phyloP scores from a whole-genome alignment of 2,113 vertebrate species.

The Apeltes quadracus region DNA sequence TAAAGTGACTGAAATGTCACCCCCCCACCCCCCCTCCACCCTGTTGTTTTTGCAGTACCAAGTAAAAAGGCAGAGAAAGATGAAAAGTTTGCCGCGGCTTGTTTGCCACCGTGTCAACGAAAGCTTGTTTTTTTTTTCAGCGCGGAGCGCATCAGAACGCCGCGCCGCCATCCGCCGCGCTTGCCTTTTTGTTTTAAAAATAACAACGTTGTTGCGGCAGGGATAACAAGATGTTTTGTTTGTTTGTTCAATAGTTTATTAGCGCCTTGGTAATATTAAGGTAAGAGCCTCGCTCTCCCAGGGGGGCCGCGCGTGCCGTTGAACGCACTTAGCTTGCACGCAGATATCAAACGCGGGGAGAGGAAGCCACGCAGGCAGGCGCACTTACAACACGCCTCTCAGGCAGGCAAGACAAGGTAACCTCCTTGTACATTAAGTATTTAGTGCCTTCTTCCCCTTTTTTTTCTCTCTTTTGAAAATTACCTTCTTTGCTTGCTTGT shows the following conservation, averaged over 20 bases:
- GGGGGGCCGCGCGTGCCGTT: constrained; percentile 58
- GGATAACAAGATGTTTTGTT: constrained; percentile 73
- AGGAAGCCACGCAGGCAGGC: constrained; percentile 61
- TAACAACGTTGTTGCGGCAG: constrained; percentile 44
- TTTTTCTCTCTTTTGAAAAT: constrained; percentile 76
- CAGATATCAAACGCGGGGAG: constrained; percentile 75
- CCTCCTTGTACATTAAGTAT: constrained; percentile 82
- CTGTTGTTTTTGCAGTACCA: not conserved
- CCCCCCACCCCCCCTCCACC: not conserved
- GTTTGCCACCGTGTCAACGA: constrained; percentile 11
- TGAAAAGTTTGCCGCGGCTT: constrained; percentile 36
- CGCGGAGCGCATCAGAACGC: constrained; percentile 42
- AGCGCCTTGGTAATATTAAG: constrained; percentile 63
- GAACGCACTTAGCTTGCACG: constrained; percentile 65
- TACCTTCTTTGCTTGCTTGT: constrained; percentile 77
- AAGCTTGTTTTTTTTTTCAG: not conserved
- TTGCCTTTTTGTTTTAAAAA: constrained; percentile 66
- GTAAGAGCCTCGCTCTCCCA: constrained; percentile 58
- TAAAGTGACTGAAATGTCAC: constrained; percentile 28
- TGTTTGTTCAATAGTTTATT: constrained; percentile 81
- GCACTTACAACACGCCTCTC: constrained; percentile 67
- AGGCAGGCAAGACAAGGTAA: constrained; percentile 72
- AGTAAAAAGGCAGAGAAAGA: constrained; percentile 19
- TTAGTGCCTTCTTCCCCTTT: constrained; percentile 70
- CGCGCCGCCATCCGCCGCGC: constrained; percentile 24